Evolutionary conservation across 2,113 vertebrate genomes (phyloP).

Genomic region (Lamprotornis superbus): DNA sequence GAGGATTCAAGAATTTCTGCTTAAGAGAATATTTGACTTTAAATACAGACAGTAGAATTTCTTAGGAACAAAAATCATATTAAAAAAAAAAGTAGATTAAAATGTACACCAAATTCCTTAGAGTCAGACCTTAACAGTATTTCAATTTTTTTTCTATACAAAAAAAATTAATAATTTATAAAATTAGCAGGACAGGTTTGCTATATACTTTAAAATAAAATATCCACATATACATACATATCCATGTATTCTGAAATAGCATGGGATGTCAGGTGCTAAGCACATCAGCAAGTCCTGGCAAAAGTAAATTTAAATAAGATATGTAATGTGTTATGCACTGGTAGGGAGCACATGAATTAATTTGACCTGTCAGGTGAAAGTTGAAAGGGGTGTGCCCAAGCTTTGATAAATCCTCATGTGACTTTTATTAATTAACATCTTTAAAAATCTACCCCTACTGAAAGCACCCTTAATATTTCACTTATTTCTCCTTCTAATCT

Average conservation of each 20-base stretch:
- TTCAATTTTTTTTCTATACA: neutral
- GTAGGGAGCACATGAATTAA: slow-evolving; percentile 46
- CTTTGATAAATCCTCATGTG: slow-evolving; percentile 40
- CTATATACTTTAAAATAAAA: slow-evolving; percentile 50
- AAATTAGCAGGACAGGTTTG: slow-evolving; percentile 5
- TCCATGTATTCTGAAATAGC: slow-evolving; percentile 45
- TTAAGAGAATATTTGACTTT: neutral
- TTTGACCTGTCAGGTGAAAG: slow-evolving; percentile 55
- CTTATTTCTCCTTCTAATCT: slow-evolving; percentile 40
- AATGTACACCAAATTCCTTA: neutral
- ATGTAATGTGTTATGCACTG: slow-evolving; percentile 50
- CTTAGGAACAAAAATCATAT: neutral
- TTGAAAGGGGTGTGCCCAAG: slow-evolving; percentile 26
- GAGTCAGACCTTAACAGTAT: neutral
- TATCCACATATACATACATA: too few relatives aligned
- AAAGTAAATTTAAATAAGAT: slow-evolving; percentile 75
- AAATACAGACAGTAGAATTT: neutral
- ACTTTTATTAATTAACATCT: slow-evolving; percentile 63
- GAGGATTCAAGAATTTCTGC: neutral
- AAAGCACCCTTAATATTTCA: slow-evolving; percentile 17
- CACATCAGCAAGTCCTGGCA: slow-evolving; percentile 26
- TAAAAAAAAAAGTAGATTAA: neutral
- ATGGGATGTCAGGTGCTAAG: slow-evolving; percentile 44
- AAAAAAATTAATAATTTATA: neutral
- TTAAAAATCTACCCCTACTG: slow-evolving; percentile 31